Evolutionary conservation across 2,888 invertebrate species (phyloP).

Genomic region (Gari tellinella): DNA sequence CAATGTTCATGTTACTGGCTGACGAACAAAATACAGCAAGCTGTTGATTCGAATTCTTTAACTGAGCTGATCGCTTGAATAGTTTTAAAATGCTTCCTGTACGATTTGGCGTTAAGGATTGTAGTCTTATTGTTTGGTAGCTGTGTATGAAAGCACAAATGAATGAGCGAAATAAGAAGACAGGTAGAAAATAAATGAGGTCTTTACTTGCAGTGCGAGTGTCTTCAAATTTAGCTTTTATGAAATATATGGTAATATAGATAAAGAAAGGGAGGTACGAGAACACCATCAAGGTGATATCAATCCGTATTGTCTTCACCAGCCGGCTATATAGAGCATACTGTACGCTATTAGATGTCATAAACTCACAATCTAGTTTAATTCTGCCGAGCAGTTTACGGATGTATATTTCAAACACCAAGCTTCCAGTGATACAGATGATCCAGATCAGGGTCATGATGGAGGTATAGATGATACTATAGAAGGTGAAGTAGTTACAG

Average conservation of each 20-base stretch:
- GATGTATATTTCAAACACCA: conserved; percentile 57
- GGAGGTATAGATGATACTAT: conserved; percentile 63
- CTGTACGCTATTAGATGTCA: conserved; percentile 58
- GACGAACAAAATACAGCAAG: too few relatives aligned
- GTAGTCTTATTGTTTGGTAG: conserved; percentile 64
- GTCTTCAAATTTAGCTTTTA: conserved; percentile 41
- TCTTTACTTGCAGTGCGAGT: conserved; percentile 40
- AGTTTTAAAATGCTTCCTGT: too few relatives aligned
- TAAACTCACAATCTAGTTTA: conserved; percentile 36
- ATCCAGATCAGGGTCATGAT: conserved; percentile 61
- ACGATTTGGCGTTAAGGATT: conserved; percentile 16
- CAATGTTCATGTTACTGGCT: too few relatives aligned
- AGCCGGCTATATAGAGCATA: conserved; percentile 64
- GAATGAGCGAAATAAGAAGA: conserved; percentile 70
- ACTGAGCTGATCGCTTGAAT: too few relatives aligned
- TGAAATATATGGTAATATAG: conserved; percentile 63
- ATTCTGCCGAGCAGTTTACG: conserved; percentile 23
- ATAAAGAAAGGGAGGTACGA: conserved; percentile 70
- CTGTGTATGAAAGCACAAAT: conserved; percentile 70
- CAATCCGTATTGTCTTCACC: conserved; percentile 61
- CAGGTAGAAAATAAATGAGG: conserved; percentile 67
- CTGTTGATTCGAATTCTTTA: too few relatives aligned
- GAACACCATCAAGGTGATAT: conserved; percentile 63
- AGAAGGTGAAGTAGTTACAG: conserved; percentile 67
- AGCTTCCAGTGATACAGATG: conserved; percentile 50